Percentiles rank a stretch among this genome's conserved stretches.
These are phyloP conservation scores for Dendrolimus pini DNA, from an alignment of 2,888 invertebrate species.

Conservation along the genomic window DNA sequence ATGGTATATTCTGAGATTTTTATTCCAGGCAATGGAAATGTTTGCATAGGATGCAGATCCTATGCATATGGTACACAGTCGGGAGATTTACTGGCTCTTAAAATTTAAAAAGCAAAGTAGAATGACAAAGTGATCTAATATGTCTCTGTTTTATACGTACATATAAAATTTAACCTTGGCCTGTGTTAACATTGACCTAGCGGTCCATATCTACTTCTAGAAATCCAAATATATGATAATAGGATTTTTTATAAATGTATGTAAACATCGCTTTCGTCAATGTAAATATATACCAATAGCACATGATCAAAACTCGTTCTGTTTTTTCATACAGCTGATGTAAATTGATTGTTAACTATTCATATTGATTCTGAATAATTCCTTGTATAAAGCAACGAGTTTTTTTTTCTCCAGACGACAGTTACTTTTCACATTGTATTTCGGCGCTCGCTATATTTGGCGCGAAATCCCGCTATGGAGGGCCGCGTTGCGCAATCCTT, in stretches of 20 bases:
- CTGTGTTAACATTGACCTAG: slow-evolving; percentile 35
- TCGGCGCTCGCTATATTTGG: slow-evolving; percentile 25
- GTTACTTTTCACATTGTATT: slow-evolving; percentile 5
- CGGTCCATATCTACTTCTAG: slow-evolving; percentile 4
- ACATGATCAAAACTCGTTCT: neutral
- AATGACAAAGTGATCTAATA: no score
- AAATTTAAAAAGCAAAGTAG: no score
- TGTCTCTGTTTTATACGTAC: slow-evolving; percentile 4
- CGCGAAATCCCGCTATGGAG: slow-evolving; percentile 25
- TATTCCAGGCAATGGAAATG: no score
- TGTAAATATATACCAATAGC: neutral
- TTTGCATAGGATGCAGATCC: no score
- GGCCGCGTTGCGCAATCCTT: slow-evolving; percentile 41
- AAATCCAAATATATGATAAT: neutral
- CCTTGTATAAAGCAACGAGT: neutral
- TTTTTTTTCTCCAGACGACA: neutral
- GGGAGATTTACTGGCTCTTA: no score
- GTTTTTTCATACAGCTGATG: neutral
- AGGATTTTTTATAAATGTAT: neutral
- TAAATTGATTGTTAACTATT: neutral
- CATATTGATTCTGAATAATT: neutral
- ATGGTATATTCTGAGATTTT: no score
- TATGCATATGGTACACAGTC: no score
- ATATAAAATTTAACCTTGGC: slow-evolving; percentile 20
- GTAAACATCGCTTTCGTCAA: neutral